These are phyloP conservation scores for Prionailurus bengalensis DNA, from an alignment of 2,113 vertebrate genomes.

Conservation along the genomic window DNA sequence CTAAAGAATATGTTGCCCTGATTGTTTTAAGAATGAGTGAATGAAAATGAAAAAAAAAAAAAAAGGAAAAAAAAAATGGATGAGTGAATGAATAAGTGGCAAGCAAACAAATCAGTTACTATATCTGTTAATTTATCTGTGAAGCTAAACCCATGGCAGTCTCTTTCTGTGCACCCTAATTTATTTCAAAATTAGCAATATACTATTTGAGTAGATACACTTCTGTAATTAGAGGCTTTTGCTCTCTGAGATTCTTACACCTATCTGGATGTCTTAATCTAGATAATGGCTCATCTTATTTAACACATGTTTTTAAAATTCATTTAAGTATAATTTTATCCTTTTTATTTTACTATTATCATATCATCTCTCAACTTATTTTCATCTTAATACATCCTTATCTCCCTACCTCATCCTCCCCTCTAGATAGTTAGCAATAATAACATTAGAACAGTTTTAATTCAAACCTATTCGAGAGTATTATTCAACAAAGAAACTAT, in stretches of 20 bases:
- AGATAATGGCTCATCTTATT: background rate
- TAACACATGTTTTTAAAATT: slow-evolving; percentile 23
- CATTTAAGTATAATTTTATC: background rate
- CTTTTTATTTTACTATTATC: slow-evolving; percentile 25
- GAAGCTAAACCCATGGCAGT: background rate
- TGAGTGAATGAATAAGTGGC: background rate
- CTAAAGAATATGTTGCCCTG: background rate
- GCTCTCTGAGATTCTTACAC: background rate
- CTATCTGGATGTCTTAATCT: background rate
- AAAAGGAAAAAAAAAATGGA: background rate
- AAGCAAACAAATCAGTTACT: slow-evolving; percentile 16
- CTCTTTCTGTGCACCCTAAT: background rate
- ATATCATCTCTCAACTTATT: background rate
- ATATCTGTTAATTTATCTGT: slow-evolving; percentile 16
- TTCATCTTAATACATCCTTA: background rate
- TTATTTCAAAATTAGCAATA: slow-evolving; percentile 58
- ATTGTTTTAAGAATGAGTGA: background rate
- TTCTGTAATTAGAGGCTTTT: slow-evolving; percentile 2
- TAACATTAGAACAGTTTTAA: slow-evolving; percentile 37
- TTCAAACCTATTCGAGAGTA: slow-evolving; percentile 17
- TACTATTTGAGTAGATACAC: background rate
- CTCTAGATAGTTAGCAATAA: slow-evolving; percentile 11
- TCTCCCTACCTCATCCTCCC: background rate
- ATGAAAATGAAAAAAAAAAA: no score
- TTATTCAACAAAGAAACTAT: slow-evolving; percentile 43